These are phyloP conservation scores for Argentina silus DNA, from an alignment of 2,797 vertebrate genomes.

Conservation along the genomic window DNA sequence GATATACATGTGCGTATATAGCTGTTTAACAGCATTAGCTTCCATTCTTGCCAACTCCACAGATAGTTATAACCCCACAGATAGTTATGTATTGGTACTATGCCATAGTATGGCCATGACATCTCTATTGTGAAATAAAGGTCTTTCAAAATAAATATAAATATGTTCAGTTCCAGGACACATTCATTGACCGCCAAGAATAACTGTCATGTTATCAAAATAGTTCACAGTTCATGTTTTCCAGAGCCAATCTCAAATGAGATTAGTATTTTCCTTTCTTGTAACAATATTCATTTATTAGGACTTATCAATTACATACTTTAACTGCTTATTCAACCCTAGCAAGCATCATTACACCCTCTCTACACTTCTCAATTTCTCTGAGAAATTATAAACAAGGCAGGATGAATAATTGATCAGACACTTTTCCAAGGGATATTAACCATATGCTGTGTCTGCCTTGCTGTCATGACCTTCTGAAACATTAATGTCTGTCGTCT, in stretches of 20 bases:
- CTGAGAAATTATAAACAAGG: constrained; percentile 15
- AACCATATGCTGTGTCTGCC: constrained; percentile 34
- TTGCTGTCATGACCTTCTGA: constrained; percentile 38
- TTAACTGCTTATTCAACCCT: background rate
- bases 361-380: constrained; percentile 5
- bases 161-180: background rate
- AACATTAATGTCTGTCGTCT: constrained; percentile 19
- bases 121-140: too few species aligned
- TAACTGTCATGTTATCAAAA: background rate
- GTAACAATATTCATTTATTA: background rate
- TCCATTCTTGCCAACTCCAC: background rate
- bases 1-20: background rate
- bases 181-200: background rate
- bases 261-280: background rate
- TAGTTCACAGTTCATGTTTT: too few species aligned
- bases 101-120: too few species aligned
- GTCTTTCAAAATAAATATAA: too few species aligned
- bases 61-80: background rate
- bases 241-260: background rate
- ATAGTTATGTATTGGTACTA: background rate
- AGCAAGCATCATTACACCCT: background rate
- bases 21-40: background rate
- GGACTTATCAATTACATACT: background rate
- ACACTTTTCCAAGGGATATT: constrained; percentile 5
- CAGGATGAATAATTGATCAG: constrained; percentile 49